These are phyloP conservation scores for Dysdera silvatica DNA, from an alignment of 1,140 invertebrate species.

Conservation along the genomic window DNA sequence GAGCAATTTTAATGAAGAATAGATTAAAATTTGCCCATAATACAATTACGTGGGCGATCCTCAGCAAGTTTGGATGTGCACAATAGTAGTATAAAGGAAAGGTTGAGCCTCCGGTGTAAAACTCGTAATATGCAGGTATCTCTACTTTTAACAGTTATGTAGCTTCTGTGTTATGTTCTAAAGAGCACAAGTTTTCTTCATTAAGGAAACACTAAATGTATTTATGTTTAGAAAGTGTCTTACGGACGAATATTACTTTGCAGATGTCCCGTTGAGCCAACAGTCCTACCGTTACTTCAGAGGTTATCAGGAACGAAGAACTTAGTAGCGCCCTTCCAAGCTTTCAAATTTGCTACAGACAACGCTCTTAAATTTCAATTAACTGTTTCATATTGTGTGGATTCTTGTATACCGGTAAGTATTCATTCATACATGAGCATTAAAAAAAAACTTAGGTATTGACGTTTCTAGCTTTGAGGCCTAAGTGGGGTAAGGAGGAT, in stretches of 20 bases:
- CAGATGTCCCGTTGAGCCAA: slow-evolving; percentile 48
- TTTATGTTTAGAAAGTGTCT: not conserved
- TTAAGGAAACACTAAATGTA: not conserved
- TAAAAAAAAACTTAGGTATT: too few relatives aligned
- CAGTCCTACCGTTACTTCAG: slow-evolving; percentile 48
- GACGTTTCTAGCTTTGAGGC: too few relatives aligned
- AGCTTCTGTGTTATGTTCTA: not conserved
- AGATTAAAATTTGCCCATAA: too few relatives aligned
- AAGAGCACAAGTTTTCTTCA: too few relatives aligned
- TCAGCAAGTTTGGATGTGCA: too few relatives aligned
- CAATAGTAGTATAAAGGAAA: too few relatives aligned
- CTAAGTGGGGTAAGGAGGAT: too few relatives aligned
- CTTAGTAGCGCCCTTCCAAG: slow-evolving; percentile 52
- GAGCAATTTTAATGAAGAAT: too few relatives aligned
- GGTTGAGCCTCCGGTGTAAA: too few relatives aligned
- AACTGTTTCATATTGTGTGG: slow-evolving; percentile 58
- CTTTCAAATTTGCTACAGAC: slow-evolving; percentile 61
- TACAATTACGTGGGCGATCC: too few relatives aligned
- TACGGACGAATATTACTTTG: not conserved
- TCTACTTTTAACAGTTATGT: not conserved
- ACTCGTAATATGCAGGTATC: too few relatives aligned
- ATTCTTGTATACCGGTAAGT: slow-evolving; percentile 52
- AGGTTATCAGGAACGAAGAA: slow-evolving; percentile 40
- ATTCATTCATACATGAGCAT: too few relatives aligned
- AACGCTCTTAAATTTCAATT: slow-evolving; percentile 57